These are phyloP conservation scores for Zaprionus tsacasi DNA, from an alignment of 1,140 invertebrate species.

Conservation along the genomic window DNA sequence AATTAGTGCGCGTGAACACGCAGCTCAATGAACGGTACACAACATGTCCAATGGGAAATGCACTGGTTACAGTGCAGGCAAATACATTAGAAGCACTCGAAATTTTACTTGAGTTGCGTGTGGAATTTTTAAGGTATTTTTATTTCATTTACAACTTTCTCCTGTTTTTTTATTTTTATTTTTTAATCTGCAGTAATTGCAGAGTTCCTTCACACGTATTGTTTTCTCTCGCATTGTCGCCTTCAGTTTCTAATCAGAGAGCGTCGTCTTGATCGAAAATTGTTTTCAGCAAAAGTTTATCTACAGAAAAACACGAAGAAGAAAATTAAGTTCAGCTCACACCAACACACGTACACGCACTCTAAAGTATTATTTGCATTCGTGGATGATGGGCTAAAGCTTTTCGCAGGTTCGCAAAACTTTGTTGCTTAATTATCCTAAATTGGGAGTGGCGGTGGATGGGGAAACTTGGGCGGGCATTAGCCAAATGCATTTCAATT, in stretches of 20 bases:
- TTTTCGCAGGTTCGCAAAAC: not conserved
- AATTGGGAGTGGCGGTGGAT: not conserved
- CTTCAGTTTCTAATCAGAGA: not conserved
- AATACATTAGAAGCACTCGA: not conserved
- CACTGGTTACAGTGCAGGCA: not conserved
- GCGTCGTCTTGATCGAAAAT: not conserved
- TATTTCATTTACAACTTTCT: not conserved
- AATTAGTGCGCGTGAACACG: conserved; percentile 37
- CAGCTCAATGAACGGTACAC: conserved; percentile 15
- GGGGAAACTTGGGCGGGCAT: not conserved
- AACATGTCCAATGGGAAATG: not conserved
- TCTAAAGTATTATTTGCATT: not conserved
- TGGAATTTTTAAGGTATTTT: not conserved
- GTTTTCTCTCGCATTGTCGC: not conserved
- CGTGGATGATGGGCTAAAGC: not conserved
- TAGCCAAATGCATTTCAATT: not conserved
- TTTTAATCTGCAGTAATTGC: no score
- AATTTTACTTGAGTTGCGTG: not conserved
- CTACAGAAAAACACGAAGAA: not conserved
- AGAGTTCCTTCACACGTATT: not conserved
- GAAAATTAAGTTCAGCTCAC: not conserved
- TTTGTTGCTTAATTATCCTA: not conserved
- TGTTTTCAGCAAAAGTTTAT: not conserved
- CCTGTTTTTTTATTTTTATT: not conserved
- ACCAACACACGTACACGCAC: not conserved